These are phyloP conservation scores for Drosophila rellima DNA, from an alignment of 2,888 invertebrate species.

Conservation along the genomic window DNA sequence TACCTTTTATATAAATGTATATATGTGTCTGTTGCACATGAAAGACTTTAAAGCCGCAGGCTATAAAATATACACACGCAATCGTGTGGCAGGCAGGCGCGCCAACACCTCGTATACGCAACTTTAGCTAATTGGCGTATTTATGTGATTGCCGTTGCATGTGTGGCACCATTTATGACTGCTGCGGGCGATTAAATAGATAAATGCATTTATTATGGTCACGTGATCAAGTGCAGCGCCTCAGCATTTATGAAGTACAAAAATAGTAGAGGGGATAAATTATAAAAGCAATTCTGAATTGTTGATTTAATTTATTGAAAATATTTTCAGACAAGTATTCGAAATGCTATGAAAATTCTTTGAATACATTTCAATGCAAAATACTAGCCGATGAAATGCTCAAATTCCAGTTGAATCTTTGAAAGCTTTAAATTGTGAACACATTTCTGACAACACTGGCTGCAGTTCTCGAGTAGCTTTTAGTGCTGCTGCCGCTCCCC, in stretches of 20 bases:
- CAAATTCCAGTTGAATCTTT: not conserved
- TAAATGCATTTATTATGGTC: constrained; percentile 45
- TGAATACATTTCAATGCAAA: not conserved
- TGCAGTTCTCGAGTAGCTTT: constrained; percentile 3
- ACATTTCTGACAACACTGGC: not conserved
- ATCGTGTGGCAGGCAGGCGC: constrained; percentile 16
- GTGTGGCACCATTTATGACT: constrained; percentile 46
- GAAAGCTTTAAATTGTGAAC: constrained; percentile 6
- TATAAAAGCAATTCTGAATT: not conserved
- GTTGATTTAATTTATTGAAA: not conserved
- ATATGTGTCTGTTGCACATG: constrained; percentile 18
- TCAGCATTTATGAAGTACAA: not conserved
- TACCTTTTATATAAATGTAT: not conserved
- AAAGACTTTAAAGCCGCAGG: constrained; percentile 38
- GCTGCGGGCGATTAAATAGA: constrained; percentile 39
- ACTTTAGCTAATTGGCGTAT: constrained; percentile 59
- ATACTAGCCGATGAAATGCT: not conserved
- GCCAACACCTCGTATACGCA: constrained; percentile 60
- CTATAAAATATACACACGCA: constrained; percentile 36
- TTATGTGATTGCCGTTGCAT: constrained; percentile 58
- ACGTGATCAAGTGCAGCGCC: constrained; percentile 42
- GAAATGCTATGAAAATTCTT: not conserved
- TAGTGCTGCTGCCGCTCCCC: constrained; percentile 3
- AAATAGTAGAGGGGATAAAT: not conserved
- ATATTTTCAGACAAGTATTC: constrained; percentile 7